Percentiles rank a stretch among this genome's conserved stretches.
Conservation (phyloP, 2,888 invertebrate species). For the Tortricodes alternella region DNA sequence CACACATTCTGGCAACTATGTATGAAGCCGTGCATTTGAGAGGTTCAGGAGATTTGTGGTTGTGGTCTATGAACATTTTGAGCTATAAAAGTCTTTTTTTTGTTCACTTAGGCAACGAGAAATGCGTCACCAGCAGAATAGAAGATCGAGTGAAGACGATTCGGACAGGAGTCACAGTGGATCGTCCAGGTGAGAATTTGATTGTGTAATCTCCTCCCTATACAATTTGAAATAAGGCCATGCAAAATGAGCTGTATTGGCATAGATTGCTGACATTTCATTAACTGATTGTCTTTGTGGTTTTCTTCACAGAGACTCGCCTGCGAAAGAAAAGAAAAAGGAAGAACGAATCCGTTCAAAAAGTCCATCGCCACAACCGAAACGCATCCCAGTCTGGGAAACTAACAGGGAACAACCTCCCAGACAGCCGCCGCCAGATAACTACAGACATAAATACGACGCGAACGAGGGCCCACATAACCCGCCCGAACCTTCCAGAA, state of each 20-base stretch:
- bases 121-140: slow-evolving; percentile 86
- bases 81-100: background rate
- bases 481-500: slow-evolving; percentile 35
- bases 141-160: slow-evolving; percentile 74
- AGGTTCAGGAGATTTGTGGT: too few relatives aligned
- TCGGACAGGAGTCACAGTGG: slow-evolving; percentile 64
- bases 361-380: slow-evolving; percentile 54
- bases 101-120: slow-evolving; percentile 89
- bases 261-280: too few relatives aligned
- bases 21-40: too few relatives aligned
- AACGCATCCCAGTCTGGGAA: slow-evolving; percentile 62
- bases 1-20: too few relatives aligned
- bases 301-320: slow-evolving; percentile 54
- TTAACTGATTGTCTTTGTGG: background rate
- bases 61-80: too few relatives aligned
- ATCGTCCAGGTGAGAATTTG: slow-evolving; percentile 62
- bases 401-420: slow-evolving; percentile 40
- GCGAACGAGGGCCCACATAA: slow-evolving; percentile 41
- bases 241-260: too few relatives aligned
- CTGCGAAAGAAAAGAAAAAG: slow-evolving; percentile 49
- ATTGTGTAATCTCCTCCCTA: background rate
- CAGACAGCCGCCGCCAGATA: slow-evolving; percentile 37
- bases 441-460: slow-evolving; percentile 41
- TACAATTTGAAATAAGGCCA: background rate
- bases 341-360: slow-evolving; percentile 53